Evolutionary conservation across 2,797 vertebrate genomes (phyloP).

Genomic region (Scyliorhinus canicula): DNA sequence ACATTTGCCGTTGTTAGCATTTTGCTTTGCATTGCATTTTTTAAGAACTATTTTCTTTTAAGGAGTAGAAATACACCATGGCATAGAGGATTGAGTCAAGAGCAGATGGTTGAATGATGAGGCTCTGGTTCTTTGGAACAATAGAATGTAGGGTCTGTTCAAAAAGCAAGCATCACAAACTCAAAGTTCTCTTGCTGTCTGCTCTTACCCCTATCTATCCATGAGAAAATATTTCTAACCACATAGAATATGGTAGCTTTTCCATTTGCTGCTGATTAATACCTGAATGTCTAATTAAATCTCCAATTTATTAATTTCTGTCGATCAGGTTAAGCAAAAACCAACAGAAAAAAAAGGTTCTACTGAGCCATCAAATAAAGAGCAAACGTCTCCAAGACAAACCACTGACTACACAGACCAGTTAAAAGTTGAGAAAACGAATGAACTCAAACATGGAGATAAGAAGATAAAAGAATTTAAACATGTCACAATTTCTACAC

Average conservation of each 20-base stretch:
- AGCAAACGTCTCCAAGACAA: constrained; percentile 41
- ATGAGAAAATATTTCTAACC: not conserved
- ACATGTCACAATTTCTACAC: constrained; percentile 17
- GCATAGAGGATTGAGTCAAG: not conserved
- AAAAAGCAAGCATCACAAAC: not conserved
- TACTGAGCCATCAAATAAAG: constrained; percentile 40
- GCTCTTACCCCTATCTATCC: not conserved
- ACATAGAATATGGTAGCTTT: constrained; percentile 41
- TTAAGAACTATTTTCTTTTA: not conserved
- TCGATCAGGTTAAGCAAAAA: not conserved
- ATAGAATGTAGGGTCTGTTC: not conserved
- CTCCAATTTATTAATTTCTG: not conserved
- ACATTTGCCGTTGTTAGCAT: not conserved
- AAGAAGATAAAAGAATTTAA: not conserved
- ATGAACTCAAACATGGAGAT: constrained; percentile 41
- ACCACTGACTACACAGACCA: constrained; percentile 37
- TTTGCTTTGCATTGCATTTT: not conserved
- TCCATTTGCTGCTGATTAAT: constrained; percentile 42
- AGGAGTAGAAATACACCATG: not conserved
- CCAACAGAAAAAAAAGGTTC: constrained; percentile 41
- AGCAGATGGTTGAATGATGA: not conserved
- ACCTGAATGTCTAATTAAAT: not conserved
- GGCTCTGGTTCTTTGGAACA: not conserved
- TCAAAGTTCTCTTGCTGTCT: not conserved
- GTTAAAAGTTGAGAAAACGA: not conserved